Evolutionary conservation across 53 echinoderm and acorn worm genomes (phyloP).

Genomic region (Glandiceps talaboti): DNA sequence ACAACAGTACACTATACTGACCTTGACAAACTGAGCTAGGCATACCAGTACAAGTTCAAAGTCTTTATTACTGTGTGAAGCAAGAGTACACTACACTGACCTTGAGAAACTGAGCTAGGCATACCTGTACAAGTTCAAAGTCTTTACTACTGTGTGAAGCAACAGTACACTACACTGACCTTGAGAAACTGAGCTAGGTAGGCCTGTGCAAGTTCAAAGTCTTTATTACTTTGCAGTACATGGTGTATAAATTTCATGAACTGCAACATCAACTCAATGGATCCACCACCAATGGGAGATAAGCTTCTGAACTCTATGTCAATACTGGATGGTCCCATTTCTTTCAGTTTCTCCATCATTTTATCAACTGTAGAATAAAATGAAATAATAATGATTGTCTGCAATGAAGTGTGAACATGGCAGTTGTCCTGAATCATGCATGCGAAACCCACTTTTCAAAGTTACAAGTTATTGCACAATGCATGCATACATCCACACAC

Average conservation of each 20-base stretch:
- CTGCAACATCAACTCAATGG: slow-evolving; percentile 39
- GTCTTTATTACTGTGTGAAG: slow-evolving; percentile 29
- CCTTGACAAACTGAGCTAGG: slow-evolving; percentile 56
- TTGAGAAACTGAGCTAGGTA: slow-evolving; percentile 58
- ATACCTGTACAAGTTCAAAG: slow-evolving; percentile 9
- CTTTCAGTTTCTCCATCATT: slow-evolving; percentile 41
- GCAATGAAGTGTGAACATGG: too few species aligned
- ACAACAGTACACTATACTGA: slow-evolving; percentile 18
- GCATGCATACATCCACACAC: too few species aligned
- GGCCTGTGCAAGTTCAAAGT: slow-evolving; percentile 88
- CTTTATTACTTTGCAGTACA: slow-evolving; percentile 25
- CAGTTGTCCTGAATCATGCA: too few species aligned
- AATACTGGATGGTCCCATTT: slow-evolving; percentile 60
- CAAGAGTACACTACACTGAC: slow-evolving; percentile 14
- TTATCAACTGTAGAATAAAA: slow-evolving; percentile 29
- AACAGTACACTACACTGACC: slow-evolving; percentile 19
- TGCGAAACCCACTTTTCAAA: too few species aligned
- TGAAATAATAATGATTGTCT: background rate
- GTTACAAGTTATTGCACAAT: too few species aligned
- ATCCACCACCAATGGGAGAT: slow-evolving; percentile 62
- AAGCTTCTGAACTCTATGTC: slow-evolving; percentile 70
- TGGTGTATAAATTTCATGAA: slow-evolving; percentile 43
- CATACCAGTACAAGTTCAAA: slow-evolving; percentile 85
- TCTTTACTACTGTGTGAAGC: too few species aligned
- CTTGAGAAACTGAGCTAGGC: slow-evolving; percentile 54